A percentile compares a stretch with the other conserved stretches of the same genome.
These are phyloP conservation scores for Seriola aureovittata DNA, from an alignment of 2,113 vertebrate genomes.

Conservation along the genomic window DNA sequence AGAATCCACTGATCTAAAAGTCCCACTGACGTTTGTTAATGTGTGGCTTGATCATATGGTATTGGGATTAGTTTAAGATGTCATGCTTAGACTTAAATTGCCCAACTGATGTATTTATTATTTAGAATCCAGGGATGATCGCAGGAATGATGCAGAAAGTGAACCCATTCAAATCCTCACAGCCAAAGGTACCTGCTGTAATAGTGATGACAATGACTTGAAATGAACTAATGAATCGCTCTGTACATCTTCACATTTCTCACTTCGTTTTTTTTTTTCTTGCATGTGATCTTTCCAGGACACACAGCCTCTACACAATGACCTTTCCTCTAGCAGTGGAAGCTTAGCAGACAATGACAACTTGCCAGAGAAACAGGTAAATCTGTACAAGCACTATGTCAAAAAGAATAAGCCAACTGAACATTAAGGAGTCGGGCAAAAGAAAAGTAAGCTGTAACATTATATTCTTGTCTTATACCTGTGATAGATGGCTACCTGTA, in stretches of 20 bases:
- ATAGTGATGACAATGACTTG: fast-evolving
- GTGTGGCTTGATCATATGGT: not conserved
- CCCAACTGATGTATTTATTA: not conserved
- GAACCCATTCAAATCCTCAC: slow-evolving; percentile 77
- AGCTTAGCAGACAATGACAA: slow-evolving; percentile 55
- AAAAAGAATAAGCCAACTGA: not conserved
- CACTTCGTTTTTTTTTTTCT: not conserved
- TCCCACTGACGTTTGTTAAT: too few species aligned
- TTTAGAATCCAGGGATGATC: slow-evolving; percentile 66
- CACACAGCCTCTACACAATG: not conserved
- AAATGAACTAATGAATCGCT: not conserved
- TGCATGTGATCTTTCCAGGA: slow-evolving; percentile 30
- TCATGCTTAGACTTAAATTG: not conserved
- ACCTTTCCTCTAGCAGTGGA: slow-evolving; percentile 56
- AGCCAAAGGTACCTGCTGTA: slow-evolving; percentile 57
- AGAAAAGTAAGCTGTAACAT: not conserved
- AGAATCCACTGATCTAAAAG: not conserved
- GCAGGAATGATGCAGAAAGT: slow-evolving; percentile 75
- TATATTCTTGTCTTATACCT: too few species aligned
- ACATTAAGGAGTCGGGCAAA: too few species aligned
- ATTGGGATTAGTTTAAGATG: not conserved
- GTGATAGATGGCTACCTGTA: too few species aligned
- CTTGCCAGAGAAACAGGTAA: slow-evolving; percentile 58
- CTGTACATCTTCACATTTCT: not conserved
- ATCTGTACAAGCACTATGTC: not conserved